Base-by-base conservation (phyloP, 53 echinoderm and acorn worm species). In the Patiria pectinifera region DNA sequence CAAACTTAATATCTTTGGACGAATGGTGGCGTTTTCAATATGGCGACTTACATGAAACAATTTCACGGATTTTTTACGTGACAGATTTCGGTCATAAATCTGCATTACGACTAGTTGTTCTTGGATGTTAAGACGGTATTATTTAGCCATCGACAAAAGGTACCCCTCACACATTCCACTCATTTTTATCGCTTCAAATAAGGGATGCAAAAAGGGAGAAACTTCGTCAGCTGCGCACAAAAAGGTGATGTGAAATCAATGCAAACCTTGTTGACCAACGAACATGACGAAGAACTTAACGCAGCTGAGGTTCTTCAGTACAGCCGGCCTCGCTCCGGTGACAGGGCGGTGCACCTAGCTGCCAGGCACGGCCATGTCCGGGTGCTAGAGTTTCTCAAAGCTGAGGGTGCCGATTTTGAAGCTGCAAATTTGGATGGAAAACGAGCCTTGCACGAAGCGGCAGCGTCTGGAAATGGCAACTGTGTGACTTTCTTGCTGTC, bases 361-460 rank as follows among this genome's bases (percentile, higher is more conserved):
- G 95, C 99, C 59, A 90, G 99, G 75, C 96, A 96, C 79, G 94
- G 94, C 43, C 95, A 92, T 19, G 49, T 91, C 44, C 72, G 70
- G 48, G 82, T 97, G 48, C 45, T 98, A 78, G 82, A 76, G 35
- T 93, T 85, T 66, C 84, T 98, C 85, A 82, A 23, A 24, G 76
- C 46, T 8, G 45, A 84, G 60, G 97, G 95, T 3, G 97, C 83
- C 4, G 93, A 95, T 76, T 86, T 97, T 9, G 96, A 98, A 60
- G 89, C 75, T 44, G 93, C 93, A 45, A 98, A 98, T 69, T 62
- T 97, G 77, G 99, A 98, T 76, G 97, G 99, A 6, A 98, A 98
- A 78, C 47, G 96, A 53, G 75, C 96, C 6, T 91, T 98, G 7
- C 99, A 98, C 69, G 99, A 98, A 86, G 96, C 97, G 3, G 95